Percentiles rank a stretch among this genome's conserved stretches.
These are phyloP conservation scores for Galerucella pusilla DNA, from an alignment of 2,888 invertebrate species.

Conservation along the genomic window DNA sequence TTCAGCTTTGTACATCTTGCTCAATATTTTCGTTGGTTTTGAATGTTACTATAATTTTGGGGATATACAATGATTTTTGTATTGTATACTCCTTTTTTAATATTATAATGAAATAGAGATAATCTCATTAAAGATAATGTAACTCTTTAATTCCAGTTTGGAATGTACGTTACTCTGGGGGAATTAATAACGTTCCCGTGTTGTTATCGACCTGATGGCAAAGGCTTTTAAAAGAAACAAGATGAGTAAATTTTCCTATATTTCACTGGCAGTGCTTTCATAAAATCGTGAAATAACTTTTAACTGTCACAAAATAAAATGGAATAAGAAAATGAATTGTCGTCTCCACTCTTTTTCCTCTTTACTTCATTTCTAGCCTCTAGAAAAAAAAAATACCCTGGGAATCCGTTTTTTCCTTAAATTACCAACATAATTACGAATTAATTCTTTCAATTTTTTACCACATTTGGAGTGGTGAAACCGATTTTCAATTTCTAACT, in stretches of 20 bases:
- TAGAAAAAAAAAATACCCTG: conserved; percentile 1
- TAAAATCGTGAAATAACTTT: conserved; percentile 59
- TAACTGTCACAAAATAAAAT: conserved; percentile 58
- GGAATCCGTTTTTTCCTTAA: conserved; percentile 3
- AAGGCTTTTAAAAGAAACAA: conserved; percentile 57
- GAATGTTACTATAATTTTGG: too few relatives aligned
- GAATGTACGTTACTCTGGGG: not conserved
- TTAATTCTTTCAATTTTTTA: not conserved
- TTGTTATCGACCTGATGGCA: conserved; percentile 57
- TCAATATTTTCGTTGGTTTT: too few relatives aligned
- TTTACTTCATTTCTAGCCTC: not conserved
- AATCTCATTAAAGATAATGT: too few relatives aligned
- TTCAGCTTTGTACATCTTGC: too few relatives aligned
- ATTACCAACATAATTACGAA: not conserved
- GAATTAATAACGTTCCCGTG: conserved; percentile 25
- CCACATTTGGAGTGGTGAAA: too few relatives aligned
- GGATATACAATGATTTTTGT: too few relatives aligned
- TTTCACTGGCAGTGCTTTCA: conserved; percentile 50
- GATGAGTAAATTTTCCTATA: conserved; percentile 56
- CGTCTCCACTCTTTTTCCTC: conserved; percentile 56
- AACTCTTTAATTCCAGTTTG: not conserved
- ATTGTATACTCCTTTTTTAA: too few relatives aligned
- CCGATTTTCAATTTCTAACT: too few relatives aligned
- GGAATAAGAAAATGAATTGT: conserved; percentile 59
- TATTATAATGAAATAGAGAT: too few relatives aligned